Conservation (phyloP, 2,113 vertebrate species). For the Rana temporaria region DNA sequence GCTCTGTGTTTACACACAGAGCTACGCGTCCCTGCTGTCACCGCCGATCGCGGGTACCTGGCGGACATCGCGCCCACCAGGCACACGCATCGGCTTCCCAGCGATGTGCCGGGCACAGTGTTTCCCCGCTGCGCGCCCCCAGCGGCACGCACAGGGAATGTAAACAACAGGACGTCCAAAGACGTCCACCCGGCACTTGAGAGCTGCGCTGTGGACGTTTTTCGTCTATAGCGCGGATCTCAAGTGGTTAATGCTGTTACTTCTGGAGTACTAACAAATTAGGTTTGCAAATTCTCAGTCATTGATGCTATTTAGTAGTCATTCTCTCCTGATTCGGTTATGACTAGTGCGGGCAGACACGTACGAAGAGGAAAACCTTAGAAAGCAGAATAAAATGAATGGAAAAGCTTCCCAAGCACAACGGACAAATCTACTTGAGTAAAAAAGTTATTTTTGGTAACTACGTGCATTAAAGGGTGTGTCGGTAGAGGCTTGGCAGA, state of each 20-base stretch:
- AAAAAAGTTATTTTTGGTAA: slow-evolving; percentile 28
- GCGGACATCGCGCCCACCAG: no score
- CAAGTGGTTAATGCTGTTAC: background rate
- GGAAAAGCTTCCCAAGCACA: slow-evolving; percentile 2
- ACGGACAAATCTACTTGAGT: background rate
- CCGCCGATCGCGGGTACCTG: no score
- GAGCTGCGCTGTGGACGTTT: no score
- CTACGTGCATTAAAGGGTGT: slow-evolving; percentile 7
- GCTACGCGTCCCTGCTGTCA: no score
- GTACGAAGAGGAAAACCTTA: background rate
- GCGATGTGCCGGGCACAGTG: no score
- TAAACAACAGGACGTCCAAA: no score
- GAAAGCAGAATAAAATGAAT: background rate
- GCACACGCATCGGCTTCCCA: no score
- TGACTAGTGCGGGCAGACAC: background rate
- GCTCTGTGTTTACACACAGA: no score
- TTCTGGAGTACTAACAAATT: background rate
- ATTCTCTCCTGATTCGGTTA: background rate
- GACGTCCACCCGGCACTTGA: no score
- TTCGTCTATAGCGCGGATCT: no score
- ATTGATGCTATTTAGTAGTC: slow-evolving; percentile 12
- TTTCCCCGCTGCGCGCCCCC: no score
- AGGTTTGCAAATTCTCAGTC: background rate
- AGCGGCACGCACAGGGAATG: no score
- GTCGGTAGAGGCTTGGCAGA: slow-evolving; percentile 26